phyloP scores from a whole-genome alignment of 2,888 invertebrate genomes.

The Apodemia zela region DNA sequence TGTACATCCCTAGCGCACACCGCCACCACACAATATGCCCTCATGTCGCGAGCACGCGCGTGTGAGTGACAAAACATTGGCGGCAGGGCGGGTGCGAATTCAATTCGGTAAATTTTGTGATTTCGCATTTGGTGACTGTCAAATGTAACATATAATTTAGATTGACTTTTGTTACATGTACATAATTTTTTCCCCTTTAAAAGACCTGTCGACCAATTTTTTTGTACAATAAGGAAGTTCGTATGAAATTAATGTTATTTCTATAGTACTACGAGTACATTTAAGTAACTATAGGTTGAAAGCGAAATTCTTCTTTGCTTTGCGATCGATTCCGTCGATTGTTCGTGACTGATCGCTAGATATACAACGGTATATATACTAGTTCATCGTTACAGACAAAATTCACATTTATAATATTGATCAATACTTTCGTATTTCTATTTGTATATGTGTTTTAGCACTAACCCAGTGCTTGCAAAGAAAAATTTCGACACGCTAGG shows the following conservation, averaged over 20 bases:
- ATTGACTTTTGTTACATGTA: slow-evolving; percentile 11
- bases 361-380: no score
- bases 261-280: no score
- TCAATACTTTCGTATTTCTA: no score
- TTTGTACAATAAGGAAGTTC: neutral
- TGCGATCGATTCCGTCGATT: no score
- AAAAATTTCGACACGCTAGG: no score
- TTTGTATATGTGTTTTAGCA: no score
- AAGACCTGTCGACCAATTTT: neutral
- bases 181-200: neutral
- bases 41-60: slow-evolving; percentile 36
- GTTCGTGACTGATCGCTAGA: no score
- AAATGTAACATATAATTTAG: slow-evolving; percentile 26
- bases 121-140: slow-evolving; percentile 28
- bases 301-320: no score
- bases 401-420: no score
- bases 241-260: neutral
- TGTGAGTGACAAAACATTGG: slow-evolving; percentile 36
- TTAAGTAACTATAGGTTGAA: no score
- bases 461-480: no score
- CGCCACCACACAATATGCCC: slow-evolving; percentile 32
- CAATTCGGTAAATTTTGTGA: slow-evolving; percentile 32
- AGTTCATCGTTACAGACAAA: no score
- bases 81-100: slow-evolving; percentile 32
- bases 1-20: slow-evolving; percentile 12